Evolutionary conservation across 2,113 vertebrate species (phyloP), one percentile per base, ranked within the genome.

Genomic region (Pteruthius melanotis): DNA sequence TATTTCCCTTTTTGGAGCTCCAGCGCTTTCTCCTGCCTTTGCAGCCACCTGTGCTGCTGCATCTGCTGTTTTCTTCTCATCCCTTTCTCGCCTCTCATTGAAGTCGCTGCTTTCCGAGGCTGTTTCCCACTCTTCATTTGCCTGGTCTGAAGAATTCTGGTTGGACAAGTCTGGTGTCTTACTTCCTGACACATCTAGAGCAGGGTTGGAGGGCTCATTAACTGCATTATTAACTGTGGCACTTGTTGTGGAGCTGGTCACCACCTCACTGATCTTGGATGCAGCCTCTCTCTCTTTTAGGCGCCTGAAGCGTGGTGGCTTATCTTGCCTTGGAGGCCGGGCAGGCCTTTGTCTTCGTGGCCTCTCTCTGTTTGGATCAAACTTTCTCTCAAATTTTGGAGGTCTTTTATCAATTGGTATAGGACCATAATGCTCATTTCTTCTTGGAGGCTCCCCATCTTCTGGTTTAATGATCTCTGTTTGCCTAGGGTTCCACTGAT

Each of bases 91-190:
- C 64, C 99, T 98, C 94, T 99, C 99, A 40, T 99, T 99, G 97
- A 99, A 99, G 97, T 99, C 99, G 2, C 99, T 99, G 95, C 99
- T 99, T 97, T 99, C 99, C 0, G 99, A 99, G 42, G 99, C 99
- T 0, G 99, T 99, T 96, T 99, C 99, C 99, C 99, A 99, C 80
- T 99, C 99, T 90, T 99, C 99, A 20, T 99, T 99, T 66, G 99
- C 99, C 97, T 99, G 99, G 95, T 99, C 99, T 45, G 99, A 99
- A 18, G 99, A 99, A 95, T 99, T 99, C 97, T 99, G 99, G 91
- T 99, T 99, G 69, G 99, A 99, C 92, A 99, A 95, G 83, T 99
- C 99, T 8, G 99, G 99, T 6, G 99, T 99, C 92, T 99, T 99
- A 85, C 98, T 99, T 77, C 99, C 99, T 0, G 98, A 98, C 83